Percentiles rank a stretch among this genome's conserved stretches.
phyloP scores from a whole-genome alignment of 2,113 vertebrate genomes.

The Pluvialis apricaria region DNA sequence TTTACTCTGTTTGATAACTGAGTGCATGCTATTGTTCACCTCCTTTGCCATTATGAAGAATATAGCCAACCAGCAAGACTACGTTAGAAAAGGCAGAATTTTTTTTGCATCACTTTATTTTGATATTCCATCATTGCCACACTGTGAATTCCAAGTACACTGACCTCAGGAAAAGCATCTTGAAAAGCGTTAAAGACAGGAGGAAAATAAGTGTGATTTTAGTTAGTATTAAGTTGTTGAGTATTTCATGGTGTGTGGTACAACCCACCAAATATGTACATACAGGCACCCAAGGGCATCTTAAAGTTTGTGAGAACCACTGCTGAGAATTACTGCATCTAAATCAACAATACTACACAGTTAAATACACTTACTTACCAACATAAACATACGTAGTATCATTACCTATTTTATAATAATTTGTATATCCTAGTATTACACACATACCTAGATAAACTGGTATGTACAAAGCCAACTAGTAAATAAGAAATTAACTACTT shows the following conservation, averaged over 20 bases:
- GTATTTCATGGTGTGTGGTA: not conserved
- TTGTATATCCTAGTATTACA: not conserved
- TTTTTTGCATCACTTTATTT: not conserved
- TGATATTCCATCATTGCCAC: not conserved
- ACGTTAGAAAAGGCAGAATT: not conserved
- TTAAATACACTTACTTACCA: not conserved
- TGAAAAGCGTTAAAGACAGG: not conserved
- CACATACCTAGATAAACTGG: not conserved
- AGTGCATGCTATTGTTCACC: not conserved
- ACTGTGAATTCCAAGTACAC: not conserved
- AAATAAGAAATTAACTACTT: not conserved
- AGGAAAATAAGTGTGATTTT: not conserved
- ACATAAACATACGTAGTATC: not conserved
- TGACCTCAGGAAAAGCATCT: not conserved
- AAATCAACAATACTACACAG: not conserved
- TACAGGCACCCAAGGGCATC: not conserved
- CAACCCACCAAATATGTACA: not conserved
- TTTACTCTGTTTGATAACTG: not conserved
- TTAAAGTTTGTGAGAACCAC: not conserved
- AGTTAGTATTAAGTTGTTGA: not conserved
- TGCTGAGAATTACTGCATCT: not conserved
- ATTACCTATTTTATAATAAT: not conserved
- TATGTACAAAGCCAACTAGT: not conserved
- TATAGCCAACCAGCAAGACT: not conserved
- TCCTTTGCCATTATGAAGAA: not conserved